A percentile compares a stretch with the other conserved stretches of the same genome.
Evolutionary conservation across 2,113 vertebrate genomes (phyloP).

Genomic region (Elephantulus edwardii): DNA sequence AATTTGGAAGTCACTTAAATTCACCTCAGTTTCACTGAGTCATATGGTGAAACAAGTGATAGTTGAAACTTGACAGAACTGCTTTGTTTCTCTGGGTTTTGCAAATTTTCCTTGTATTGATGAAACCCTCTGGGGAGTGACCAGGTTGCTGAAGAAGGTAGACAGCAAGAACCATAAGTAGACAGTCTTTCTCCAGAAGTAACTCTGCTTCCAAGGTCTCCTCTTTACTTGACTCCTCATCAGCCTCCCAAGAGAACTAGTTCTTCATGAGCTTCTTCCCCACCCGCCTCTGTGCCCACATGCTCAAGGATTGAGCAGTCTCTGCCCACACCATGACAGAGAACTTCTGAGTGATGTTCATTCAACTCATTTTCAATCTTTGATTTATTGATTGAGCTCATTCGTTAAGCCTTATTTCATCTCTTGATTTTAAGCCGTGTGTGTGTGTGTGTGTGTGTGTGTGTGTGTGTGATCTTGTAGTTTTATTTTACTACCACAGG

Average conservation of each 20-base stretch:
- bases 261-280: neutral
- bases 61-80: neutral
- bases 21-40: constrained; percentile 10
- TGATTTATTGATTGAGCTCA: neutral
- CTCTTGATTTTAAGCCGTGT: neutral
- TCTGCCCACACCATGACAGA: neutral
- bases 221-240: neutral
- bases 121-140: neutral
- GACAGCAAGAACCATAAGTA: neutral
- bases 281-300: neutral
- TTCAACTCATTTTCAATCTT: neutral
- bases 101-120: neutral
- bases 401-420: neutral
- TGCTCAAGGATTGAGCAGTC: neutral
- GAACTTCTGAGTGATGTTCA: neutral
- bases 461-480: too few species aligned
- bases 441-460: too few species aligned
- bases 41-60: neutral
- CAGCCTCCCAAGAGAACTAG: neutral
- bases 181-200: neutral
- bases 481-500: too few species aligned
- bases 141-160: neutral
- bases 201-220: neutral
- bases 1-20: constrained; percentile 36
- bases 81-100: neutral